Evolutionary conservation across 2,113 vertebrate species (phyloP), one percentile per base, ranked within the genome.

Genomic region (Halichoeres trimaculatus): DNA sequence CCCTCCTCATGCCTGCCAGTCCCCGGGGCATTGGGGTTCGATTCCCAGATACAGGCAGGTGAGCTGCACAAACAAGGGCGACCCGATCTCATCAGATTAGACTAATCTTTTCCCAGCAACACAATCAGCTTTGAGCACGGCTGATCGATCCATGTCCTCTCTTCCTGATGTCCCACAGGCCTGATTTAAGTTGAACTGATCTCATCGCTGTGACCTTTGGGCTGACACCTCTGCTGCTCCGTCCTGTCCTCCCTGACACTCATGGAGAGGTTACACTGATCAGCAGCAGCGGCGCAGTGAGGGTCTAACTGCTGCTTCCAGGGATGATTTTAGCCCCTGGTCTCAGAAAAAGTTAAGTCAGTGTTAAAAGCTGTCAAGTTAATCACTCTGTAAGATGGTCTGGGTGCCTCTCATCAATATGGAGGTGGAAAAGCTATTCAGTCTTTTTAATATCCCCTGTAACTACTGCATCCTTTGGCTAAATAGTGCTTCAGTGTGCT

Each of bases 151-250:
- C 30, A 40, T 19, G 1, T 74, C 41, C 41, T 57, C 45, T 59
- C 8, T 41, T 14, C 19, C 58, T 36, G 20, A 19, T 41, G 22
- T 62, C 60, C 26, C 20, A 20, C 61, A n/a, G 67, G 30, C 40
- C 24, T 63, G 58, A 68, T 76, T 72, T 55, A 41, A 72, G 67
- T 55, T 24, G 58, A 80, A 75, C 70, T 70, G 65, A 74, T 74
- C 41, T 66, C 10, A 64, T 63, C 63, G 34, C 47, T 52, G 64
- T 69, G 55, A 59, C 34, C 71, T 78, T 56, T 23, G 16, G 55
- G 16, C 43, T 47, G 36, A 22, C 50, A 26, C 61, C 55, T 65
- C 47, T 47, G 34, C 69, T 56, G 61, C 56, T 40, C 9, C 1
- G 13, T 61, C 50, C 72, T 24, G 26, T 10, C 8, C 10, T 61